A percentile compares a stretch with the other conserved stretches of the same genome.
Evolutionary conservation across 2,888 invertebrate genomes (phyloP).

Genomic region (Caradrina kadenii): DNA sequence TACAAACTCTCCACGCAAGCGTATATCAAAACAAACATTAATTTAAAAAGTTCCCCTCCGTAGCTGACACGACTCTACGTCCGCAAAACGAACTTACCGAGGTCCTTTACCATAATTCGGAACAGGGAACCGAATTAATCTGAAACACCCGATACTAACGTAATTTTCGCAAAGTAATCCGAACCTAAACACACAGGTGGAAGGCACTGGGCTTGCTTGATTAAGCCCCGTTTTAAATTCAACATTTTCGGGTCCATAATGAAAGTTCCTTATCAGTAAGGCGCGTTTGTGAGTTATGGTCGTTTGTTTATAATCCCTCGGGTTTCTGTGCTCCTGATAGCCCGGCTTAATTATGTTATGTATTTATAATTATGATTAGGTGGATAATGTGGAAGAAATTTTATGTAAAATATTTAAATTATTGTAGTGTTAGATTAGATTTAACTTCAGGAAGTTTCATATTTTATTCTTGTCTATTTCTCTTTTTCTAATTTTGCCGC

Average conservation of each 20-base stretch:
- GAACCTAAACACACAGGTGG: conserved; percentile 88
- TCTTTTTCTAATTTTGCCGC: neutral
- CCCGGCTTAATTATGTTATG: conserved; percentile 60
- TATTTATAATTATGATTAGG: conserved; percentile 66
- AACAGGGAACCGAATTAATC: conserved; percentile 78
- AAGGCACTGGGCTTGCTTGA: conserved; percentile 79
- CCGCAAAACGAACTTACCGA: conserved; percentile 55
- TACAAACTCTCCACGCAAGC: conserved; percentile 25
- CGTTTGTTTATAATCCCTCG: conserved; percentile 75
- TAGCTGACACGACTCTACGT: conserved; percentile 55
- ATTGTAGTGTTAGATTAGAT: neutral
- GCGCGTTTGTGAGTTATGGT: conserved; percentile 87
- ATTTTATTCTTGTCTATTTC: neutral
- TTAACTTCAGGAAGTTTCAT: neutral
- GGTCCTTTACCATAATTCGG: conserved; percentile 70
- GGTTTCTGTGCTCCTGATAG: conserved; percentile 62
- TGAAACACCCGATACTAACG: conserved; percentile 81
- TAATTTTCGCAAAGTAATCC: conserved; percentile 86
- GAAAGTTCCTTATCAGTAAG: conserved; percentile 89
- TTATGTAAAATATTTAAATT: conserved; percentile 17
- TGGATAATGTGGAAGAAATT: conserved; percentile 51
- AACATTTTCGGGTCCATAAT: conserved; percentile 86
- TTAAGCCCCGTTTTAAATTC: conserved; percentile 89
- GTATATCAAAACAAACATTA: conserved; percentile 48
- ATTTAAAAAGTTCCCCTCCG: conserved; percentile 37